Percentiles rank a stretch among this genome's conserved stretches.
Evolutionary conservation across 2,113 vertebrate species (phyloP).

Genomic region (Vulpes vulpes): DNA sequence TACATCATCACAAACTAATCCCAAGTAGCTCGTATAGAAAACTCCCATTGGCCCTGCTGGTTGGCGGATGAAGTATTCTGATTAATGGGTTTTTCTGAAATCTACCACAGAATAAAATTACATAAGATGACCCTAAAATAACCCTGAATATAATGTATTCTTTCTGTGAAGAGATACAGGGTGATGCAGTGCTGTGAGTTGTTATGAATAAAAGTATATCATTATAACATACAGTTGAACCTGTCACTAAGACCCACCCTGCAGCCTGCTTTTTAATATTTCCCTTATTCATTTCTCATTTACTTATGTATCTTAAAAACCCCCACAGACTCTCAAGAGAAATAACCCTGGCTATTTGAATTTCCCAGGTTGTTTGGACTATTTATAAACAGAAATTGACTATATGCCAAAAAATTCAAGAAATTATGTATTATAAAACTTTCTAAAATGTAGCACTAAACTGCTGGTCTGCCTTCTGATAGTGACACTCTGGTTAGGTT

Average conservation of each 20-base stretch:
- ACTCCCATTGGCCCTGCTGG: background rate
- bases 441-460: background rate
- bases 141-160: background rate
- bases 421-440: conserved; percentile 15
- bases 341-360: conserved; percentile 51
- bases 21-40: background rate
- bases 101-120: background rate
- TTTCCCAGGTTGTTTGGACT: background rate
- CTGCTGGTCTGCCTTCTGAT: background rate
- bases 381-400: background rate
- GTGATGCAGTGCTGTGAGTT: background rate
- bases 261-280: background rate
- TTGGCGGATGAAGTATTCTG: background rate
- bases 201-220: background rate
- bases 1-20: background rate
- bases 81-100: background rate
- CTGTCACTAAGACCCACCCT: background rate
- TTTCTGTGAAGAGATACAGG: background rate
- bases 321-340: background rate
- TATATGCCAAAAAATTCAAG: background rate
- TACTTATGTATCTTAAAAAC: background rate
- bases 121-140: background rate
- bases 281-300: conserved; percentile 3
- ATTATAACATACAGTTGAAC: background rate
- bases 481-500: background rate